A percentile compares a stretch with the other conserved stretches of the same genome.
Evolutionary conservation across 2,113 vertebrate species (phyloP).

Genomic region (Ptychochromis oligacanthus): DNA sequence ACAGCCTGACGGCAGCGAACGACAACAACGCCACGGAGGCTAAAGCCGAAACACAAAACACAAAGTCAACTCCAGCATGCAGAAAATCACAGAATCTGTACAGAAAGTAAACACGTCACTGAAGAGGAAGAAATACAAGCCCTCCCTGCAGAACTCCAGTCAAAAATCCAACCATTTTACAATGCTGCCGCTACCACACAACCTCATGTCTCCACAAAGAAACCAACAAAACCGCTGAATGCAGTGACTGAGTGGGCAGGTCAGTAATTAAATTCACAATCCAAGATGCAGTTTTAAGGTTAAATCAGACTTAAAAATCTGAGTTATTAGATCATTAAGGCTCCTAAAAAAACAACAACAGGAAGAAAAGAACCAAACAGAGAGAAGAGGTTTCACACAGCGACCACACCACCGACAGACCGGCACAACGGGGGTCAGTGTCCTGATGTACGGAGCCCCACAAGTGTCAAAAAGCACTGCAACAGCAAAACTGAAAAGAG

Average conservation of each 20-base stretch:
- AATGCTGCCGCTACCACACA: background rate
- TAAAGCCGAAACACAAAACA: constrained; percentile 63
- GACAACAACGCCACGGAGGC: constrained; percentile 16
- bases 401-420: background rate
- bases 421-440: background rate
- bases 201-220: background rate
- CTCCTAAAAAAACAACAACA: background rate
- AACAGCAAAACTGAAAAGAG: background rate
- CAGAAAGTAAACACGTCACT: constrained; percentile 31
- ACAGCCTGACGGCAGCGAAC: constrained; percentile 4
- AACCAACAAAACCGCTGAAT: background rate
- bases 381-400: constrained; percentile 27
- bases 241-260: background rate
- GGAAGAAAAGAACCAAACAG: background rate
- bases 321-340: background rate
- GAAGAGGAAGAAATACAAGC: constrained; percentile 47
- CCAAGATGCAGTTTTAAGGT: background rate
- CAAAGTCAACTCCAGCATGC: constrained; percentile 63
- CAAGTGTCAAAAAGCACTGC: constrained; percentile 16
- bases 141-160: background rate
- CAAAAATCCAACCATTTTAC: background rate
- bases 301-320: background rate
- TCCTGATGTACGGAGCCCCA: constrained; percentile 11
- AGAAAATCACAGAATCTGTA: constrained; percentile 54
- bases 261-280: background rate